A percentile compares a stretch with the other conserved stretches of the same genome.
Evolutionary conservation across 2,113 vertebrate genomes (phyloP).

Genomic region (Calypte anna): DNA sequence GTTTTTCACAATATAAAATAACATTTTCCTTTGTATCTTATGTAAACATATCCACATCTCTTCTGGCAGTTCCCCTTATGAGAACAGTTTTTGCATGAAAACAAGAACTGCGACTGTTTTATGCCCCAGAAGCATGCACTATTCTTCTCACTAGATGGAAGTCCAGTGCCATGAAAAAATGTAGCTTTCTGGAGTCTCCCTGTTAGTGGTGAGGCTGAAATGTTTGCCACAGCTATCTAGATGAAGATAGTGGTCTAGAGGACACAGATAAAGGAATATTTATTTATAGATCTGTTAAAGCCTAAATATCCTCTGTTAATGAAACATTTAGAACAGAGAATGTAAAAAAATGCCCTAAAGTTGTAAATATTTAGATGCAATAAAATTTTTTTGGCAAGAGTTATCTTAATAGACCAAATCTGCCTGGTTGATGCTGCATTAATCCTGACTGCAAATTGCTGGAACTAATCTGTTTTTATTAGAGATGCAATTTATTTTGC

Average conservation of each 20-base stretch:
- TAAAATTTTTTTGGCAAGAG: not conserved
- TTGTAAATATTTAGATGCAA: not conserved
- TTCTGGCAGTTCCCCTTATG: not conserved
- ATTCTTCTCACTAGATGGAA: conserved; percentile 60
- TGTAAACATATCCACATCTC: not conserved
- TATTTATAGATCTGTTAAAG: not conserved
- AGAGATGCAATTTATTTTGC: conserved; percentile 21
- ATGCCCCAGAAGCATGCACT: not conserved
- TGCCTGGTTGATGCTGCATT: conserved; percentile 3
- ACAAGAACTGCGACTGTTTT: not conserved
- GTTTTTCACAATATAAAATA: not conserved
- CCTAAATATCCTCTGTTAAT: not conserved
- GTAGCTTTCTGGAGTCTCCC: not conserved
- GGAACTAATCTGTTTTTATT: conserved; percentile 53
- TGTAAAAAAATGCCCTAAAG: not conserved
- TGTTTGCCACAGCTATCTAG: not conserved
- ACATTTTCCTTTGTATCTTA: not conserved
- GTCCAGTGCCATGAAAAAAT: conserved; percentile 35
- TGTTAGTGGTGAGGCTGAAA: not conserved
- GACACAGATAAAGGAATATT: not conserved
- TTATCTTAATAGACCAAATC: conserved; percentile 25
- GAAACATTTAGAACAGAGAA: not conserved
- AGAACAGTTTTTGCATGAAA: not conserved
- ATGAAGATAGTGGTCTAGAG: not conserved
- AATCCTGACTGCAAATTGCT: conserved; percentile 13